phyloP scores from a whole-genome alignment of 1,140 invertebrate genomes.

The Zaprionus capensis region DNA sequence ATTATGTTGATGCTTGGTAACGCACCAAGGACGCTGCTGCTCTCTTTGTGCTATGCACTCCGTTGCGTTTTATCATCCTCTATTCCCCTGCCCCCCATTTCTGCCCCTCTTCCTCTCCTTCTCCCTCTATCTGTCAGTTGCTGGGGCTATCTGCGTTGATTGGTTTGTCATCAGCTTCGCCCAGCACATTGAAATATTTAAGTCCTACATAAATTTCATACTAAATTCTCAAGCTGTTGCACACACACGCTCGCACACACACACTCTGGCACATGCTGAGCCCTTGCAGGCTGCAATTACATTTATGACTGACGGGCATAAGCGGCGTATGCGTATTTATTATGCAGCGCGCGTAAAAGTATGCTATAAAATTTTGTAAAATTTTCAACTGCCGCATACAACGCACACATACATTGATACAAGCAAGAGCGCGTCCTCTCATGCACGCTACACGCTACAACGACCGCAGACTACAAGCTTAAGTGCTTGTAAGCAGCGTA shows the following conservation, averaged over 20 bases:
- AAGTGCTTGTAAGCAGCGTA: slow-evolving; percentile 7
- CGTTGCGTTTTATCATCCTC: slow-evolving; percentile 19
- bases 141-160: slow-evolving; percentile 26
- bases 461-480: slow-evolving; percentile 5
- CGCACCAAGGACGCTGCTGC: background rate
- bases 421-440: background rate
- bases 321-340: slow-evolving; percentile 53
- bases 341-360: slow-evolving; percentile 56
- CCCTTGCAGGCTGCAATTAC: slow-evolving; percentile 46
- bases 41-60: slow-evolving; percentile 2
- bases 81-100: background rate
- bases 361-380: slow-evolving; percentile 58
- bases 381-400: slow-evolving; percentile 36
- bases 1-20: slow-evolving; percentile 13
- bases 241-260: slow-evolving; percentile 20
- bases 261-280: background rate
- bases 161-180: slow-evolving; percentile 28
- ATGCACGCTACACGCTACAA: background rate
- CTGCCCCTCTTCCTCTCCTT: background rate
- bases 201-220: slow-evolving; percentile 54
- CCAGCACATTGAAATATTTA: slow-evolving; percentile 60
- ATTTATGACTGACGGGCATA: slow-evolving; percentile 40
- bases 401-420: background rate
- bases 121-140: background rate
- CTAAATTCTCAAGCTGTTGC: slow-evolving; percentile 60